Evolutionary conservation across 2,113 vertebrate species (phyloP), one percentile per base, ranked within the genome.

Genomic region (Globicephala melas): DNA sequence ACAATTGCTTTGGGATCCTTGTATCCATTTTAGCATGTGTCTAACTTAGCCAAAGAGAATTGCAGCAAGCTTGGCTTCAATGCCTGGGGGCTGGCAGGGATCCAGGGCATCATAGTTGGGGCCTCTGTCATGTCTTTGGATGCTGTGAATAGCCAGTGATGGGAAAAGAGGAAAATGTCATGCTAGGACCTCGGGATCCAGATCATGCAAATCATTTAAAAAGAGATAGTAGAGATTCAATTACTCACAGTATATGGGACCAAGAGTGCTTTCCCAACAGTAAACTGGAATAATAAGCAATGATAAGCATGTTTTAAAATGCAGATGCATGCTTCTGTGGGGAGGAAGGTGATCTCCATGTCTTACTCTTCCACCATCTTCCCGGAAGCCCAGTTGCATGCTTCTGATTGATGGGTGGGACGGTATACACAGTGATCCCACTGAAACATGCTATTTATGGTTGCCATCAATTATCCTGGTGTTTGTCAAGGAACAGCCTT

Each of bases 221-320:
- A 93, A 67, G 87, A 70, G 93, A 85, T 87, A 80, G 81, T 60
- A 77, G 67, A 95, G 70, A 92, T 77, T 92, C 94, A 80, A 87
- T 97, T 96, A 95, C 90, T 70, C 77, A 83, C 47, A 89, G 67
- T 73, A 90, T 83, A 85, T 63, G 55, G 89, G 68, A 80, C 55
- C 60, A 76, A 60, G 77, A 76, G 68, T 83, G 81, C 71, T 88
- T 71, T 89, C 81, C 55, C 60, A 95, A 96, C 15, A 94, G 93
- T 70, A 91, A 90, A 85, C 91, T 82, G 89, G 82, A 93, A 97
- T 97, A 96, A 95, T 92, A 94, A 98, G 96, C 80, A 98, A 97
- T 97, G 97, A 95, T 87, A 86, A 68, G 90, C 68, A 71, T 96
- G 96, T 98, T 97, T 96, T 96, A 80, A 96, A 95, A 97, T 95